phyloP scores from a whole-genome alignment of 2,113 vertebrate genomes.

The Cromileptes altivelis region DNA sequence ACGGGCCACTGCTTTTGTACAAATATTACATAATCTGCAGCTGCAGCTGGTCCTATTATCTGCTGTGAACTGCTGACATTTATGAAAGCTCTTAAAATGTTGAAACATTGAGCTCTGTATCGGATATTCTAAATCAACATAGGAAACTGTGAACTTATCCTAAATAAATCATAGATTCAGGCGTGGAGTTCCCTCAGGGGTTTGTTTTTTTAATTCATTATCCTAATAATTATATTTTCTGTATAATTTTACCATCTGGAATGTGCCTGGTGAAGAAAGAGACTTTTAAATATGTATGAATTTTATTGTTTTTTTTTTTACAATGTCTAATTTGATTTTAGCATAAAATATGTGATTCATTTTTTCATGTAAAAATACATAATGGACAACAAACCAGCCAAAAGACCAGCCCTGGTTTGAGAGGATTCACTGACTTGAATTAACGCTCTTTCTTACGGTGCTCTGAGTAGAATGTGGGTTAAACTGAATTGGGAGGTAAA shows the following conservation, averaged over 20 bases:
- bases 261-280: neutral
- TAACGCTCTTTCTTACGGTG: neutral
- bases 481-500: conserved; percentile 49
- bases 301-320: neutral
- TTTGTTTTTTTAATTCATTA: neutral
- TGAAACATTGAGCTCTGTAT: neutral
- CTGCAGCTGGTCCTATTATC: neutral
- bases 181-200: no score
- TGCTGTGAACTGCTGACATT: neutral
- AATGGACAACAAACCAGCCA: neutral
- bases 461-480: conserved; percentile 11
- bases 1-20: neutral
- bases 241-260: neutral
- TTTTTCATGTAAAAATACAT: neutral
- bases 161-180: no score
- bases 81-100: neutral
- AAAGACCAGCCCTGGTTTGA: neutral
- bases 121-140: neutral
- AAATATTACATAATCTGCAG: conserved; percentile 19
- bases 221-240: neutral
- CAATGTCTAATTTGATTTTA: neutral
- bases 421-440: conserved; percentile 24
- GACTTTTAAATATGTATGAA: neutral
- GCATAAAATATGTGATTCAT: neutral
- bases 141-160: neutral